Evolutionary conservation across 30 jellyfish, hydroid and myxozoan species (phyloP), one percentile per base, ranked within the genome.

Genomic region (Pelagia noctiluca): DNA sequence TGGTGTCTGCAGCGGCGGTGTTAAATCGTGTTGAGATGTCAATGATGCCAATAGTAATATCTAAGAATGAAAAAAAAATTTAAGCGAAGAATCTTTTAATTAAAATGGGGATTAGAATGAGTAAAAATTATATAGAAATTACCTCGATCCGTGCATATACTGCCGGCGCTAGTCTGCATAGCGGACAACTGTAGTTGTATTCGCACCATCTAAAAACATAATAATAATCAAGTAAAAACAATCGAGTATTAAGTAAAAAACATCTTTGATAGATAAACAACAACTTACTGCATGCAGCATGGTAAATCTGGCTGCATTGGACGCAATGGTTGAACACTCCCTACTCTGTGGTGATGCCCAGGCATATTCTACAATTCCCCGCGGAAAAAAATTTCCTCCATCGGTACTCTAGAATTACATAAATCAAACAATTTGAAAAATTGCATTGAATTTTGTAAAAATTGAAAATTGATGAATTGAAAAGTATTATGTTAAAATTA

Each of bases 141-240:
- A 42, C 57, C 57, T 42, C 57, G 16, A 42, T 42, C 57, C 57
- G 57, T 42, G 16, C 57, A 42, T 42, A 42, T 42, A 42, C 57
- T 42, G 57, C 57, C 16, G 57, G 57, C 57, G 57, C 16, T 16
- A 42, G 57, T 16, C 57, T 42, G 57, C 57, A 42, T 16, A 42
- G 57, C 57, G 57, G 57, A 42, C 57, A 42, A 16, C 16, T 42
- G 57, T 42, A 5, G 57, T 42, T 42, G 57, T 42, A 42, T 42
- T 42, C 57, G 57, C 57, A 5, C 57, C 57, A 42, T 42, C 57
- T 42, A 42, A 42, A n/a, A n/a, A 42, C 57, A 42, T 42, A 42
- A 42, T 8, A 42, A 42, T 42, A 42, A 42, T 16, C 57, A 42
- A 42, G 8, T 42, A 42, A 42, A 42, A 42, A 42, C 16, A 42